Conservation (phyloP, 2,797 vertebrate genomes). For the Prionace glauca region DNA sequence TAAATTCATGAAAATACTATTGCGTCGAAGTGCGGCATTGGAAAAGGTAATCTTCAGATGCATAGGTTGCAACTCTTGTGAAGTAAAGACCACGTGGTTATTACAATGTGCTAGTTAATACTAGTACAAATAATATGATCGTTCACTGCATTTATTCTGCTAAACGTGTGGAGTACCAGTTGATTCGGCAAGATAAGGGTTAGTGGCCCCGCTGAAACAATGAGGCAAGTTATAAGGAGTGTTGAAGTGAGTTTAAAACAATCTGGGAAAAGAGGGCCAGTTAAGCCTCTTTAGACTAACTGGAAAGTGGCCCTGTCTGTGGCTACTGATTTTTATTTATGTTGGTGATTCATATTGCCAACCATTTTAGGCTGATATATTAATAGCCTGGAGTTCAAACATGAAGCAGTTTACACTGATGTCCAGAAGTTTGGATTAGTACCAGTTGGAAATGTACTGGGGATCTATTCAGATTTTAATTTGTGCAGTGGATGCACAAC, state of each 20-base stretch:
- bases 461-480: not conserved
- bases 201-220: not conserved
- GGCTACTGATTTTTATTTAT: constrained; percentile 17
- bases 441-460: not conserved
- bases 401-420: not conserved
- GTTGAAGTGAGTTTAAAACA: constrained; percentile 14
- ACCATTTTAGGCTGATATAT: not conserved
- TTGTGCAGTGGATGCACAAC: not conserved
- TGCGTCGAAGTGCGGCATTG: not conserved
- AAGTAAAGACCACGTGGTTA: not conserved
- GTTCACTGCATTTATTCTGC: constrained; percentile 7
- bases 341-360: constrained; percentile 10
- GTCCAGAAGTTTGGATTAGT: not conserved
- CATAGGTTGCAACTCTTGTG: not conserved
- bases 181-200: not conserved
- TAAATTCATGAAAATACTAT: constrained; percentile 20
- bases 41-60: constrained; percentile 15
- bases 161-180: not conserved
- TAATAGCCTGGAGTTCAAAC: not conserved
- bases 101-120: no score
- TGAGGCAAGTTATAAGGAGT: constrained; percentile 3
- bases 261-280: not conserved
- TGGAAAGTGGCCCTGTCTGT: constrained; percentile 11
- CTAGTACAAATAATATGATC: not conserved
- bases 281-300: not conserved